Base-by-base conservation (phyloP, 2,888 invertebrate species). In the Archips xylosteana region DNA sequence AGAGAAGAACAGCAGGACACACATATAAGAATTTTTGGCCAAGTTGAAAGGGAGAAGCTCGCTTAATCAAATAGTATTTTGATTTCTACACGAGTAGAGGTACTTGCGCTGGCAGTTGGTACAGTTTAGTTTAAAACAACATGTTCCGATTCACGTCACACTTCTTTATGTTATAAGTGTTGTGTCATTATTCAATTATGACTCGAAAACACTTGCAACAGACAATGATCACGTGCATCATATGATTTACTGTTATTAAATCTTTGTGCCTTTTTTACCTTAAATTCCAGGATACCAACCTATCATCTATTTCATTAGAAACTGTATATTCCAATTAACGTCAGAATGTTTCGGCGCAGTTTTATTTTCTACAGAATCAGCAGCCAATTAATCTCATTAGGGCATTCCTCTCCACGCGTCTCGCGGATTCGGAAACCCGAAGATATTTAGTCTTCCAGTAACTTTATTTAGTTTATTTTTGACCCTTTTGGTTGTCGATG, bases 311-410 rank as follows among this genome's bases (percentile, higher is more conserved):
- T 68, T 75, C 74, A 75, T 76, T 72, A 77, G 75, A 75, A 49
- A 71, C 62, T 73, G 87, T 92, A 90, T 87, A 91, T 92, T 86
- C 87, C 92, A 89, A 92, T 93, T 92, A 92, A 84, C 78, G 87
- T 90, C 90, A 86, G 83, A 83, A 84, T 82, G 81, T 84, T 83
- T 84, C 82, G 84, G 83, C 83, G 83, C 84, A 65, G 69, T 90
- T 91, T 89, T 89, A 85, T 87, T 88, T 84, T 82, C 79, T 80
- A 87, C 86, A 85, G 87, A 90, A 89, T 88, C 85, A 87, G 85
- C 82, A 86, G 82, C 87, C 92, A 91, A 85, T 93, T 91, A 89
- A 92, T 92, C 90, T 92, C 90, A 92, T 92, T 93, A 94, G 85
- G 84, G 89, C 88, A 94, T 94, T 92, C 92, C 87, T 86, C 71